These are phyloP conservation scores for Drosophila paranaensis DNA, from an alignment of 2,888 invertebrate genomes.

Conservation along the genomic window DNA sequence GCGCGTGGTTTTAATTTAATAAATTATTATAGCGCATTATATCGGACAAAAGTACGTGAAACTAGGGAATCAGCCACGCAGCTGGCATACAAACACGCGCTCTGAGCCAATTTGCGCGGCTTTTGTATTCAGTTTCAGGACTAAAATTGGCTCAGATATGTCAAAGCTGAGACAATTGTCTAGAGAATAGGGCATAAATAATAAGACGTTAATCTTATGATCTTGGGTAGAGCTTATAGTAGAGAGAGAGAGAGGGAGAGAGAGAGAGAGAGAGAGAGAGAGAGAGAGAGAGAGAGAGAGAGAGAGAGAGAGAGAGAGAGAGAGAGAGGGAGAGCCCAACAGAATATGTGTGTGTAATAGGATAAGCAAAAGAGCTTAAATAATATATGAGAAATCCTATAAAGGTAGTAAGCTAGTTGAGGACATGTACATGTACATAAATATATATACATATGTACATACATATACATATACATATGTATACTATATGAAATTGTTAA, in stretches of 20 bases:
- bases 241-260: too few species aligned
- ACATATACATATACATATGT: not conserved
- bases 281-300: too few species aligned
- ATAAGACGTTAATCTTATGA: too few species aligned
- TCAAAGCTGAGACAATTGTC: not conserved
- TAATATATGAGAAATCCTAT: not conserved
- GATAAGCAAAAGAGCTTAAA: not conserved
- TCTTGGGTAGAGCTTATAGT: too few species aligned
- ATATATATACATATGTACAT: not conserved
- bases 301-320: too few species aligned
- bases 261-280: too few species aligned
- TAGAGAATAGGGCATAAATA: not conserved
- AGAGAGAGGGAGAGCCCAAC: too few species aligned
- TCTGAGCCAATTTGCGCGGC: constrained; percentile 1
- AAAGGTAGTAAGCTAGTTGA: too few species aligned
- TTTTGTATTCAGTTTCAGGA: constrained; percentile 10
- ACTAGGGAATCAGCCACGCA: constrained; percentile 28
- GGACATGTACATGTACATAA: too few species aligned
- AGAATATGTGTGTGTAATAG: not conserved
- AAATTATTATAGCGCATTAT: constrained; percentile 74
- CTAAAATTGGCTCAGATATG: not conserved
- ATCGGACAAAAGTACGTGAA: constrained; percentile 58
- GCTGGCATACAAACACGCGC: constrained; percentile 5
- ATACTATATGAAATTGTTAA: not conserved
- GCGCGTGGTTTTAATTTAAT: constrained; percentile 75